phyloP scores from a whole-genome alignment of 2,797 vertebrate genomes.

The Propithecus deckenii region DNA sequence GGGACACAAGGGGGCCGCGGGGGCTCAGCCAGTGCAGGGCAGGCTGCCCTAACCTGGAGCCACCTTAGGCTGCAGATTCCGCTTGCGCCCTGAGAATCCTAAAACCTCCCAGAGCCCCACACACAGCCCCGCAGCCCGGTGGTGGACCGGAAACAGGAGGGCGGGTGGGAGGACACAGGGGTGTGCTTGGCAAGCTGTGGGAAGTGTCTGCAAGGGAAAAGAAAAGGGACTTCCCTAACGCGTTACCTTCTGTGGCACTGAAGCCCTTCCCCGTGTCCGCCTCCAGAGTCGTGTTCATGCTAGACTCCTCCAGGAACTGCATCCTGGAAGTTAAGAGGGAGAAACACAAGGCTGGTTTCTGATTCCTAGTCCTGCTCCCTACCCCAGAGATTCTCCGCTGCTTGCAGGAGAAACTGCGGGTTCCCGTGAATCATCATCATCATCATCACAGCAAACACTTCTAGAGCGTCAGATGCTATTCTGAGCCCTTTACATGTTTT shows the following conservation, averaged over 20 bases:
- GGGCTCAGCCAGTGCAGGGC: not conserved
- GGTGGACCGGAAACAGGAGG: not conserved
- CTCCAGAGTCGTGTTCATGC: slow-evolving; percentile 69
- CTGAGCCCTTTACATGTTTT: not conserved
- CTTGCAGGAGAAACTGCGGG: not conserved
- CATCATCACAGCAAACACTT: not conserved
- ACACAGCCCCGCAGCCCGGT: not conserved
- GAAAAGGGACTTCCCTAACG: not conserved
- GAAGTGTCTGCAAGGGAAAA: not conserved
- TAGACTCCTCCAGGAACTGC: slow-evolving; percentile 85
- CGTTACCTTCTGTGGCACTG: slow-evolving; percentile 82
- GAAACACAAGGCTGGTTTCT: not conserved
- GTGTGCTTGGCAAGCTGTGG: not conserved
- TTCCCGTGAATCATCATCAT: not conserved
- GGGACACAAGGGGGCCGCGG: not conserved
- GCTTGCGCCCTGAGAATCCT: not conserved
- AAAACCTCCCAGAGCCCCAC: not conserved
- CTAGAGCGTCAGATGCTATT: not conserved
- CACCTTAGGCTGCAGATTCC: not conserved
- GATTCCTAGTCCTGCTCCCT: not conserved
- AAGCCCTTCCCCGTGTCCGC: slow-evolving; percentile 74
- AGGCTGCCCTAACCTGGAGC: not conserved
- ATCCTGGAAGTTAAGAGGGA: slow-evolving; percentile 75
- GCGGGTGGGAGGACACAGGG: accelerated
- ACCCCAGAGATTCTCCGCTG: not conserved